Conservation (phyloP, 2,888 invertebrate genomes). For the Acanthopleura granulata region DNA sequence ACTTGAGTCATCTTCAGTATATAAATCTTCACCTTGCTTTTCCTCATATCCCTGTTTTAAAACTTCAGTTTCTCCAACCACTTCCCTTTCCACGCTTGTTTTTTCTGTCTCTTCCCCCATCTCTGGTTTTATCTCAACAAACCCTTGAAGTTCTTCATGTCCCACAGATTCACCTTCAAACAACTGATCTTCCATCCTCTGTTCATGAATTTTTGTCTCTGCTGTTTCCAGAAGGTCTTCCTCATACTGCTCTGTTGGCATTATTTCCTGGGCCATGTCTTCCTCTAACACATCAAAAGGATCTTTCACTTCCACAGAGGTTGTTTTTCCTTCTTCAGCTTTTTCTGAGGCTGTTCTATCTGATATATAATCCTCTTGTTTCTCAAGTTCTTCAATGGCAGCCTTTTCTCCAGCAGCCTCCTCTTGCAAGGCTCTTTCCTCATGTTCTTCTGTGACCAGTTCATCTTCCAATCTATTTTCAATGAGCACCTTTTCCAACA, state of each 20-base stretch:
- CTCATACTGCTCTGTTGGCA: not conserved
- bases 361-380: not conserved
- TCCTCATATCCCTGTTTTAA: no score
- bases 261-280: not conserved
- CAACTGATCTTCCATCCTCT: constrained; percentile 75
- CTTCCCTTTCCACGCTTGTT: no score
- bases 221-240: not conserved
- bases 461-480: constrained; percentile 17
- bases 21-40: no score
- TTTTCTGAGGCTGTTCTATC: constrained; percentile 48
- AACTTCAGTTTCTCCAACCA: no score
- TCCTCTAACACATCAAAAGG: not conserved
- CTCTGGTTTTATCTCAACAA: no score
- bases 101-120: no score
- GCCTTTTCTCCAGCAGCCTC: constrained; percentile 10
- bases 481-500: constrained; percentile 26
- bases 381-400: constrained; percentile 43
- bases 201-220: constrained; percentile 33
- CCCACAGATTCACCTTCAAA: constrained; percentile 76
- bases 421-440: not conserved
- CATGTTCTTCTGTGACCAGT: not conserved
- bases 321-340: constrained; percentile 33
- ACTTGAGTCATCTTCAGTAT: no score
- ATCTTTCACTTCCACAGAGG: not conserved
- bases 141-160: not conserved